Percentiles rank a stretch among this genome's conserved stretches.
These are phyloP conservation scores for Salarias fasciatus DNA, from an alignment of 2,797 vertebrate species.

Conservation along the genomic window DNA sequence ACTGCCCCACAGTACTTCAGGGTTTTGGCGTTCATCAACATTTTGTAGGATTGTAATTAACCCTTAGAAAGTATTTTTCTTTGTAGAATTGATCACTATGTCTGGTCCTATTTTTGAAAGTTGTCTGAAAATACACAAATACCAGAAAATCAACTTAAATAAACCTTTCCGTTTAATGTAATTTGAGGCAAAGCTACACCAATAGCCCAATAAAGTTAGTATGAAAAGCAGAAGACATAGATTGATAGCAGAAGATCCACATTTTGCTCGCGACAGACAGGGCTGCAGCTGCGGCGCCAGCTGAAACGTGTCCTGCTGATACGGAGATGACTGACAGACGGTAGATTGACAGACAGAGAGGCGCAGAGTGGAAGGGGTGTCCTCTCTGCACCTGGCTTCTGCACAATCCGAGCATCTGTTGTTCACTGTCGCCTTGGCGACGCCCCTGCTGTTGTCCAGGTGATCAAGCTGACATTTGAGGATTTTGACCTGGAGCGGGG, in stretches of 20 bases:
- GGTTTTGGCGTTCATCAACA: constrained; percentile 36
- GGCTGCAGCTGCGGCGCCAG: not conserved
- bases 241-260: not conserved
- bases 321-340: constrained; percentile 14
- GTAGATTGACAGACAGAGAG: constrained; percentile 30
- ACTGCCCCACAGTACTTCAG: constrained; percentile 6
- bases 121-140: too few relatives aligned
- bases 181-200: too few relatives aligned
- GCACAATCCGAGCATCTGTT: constrained; percentile 43
- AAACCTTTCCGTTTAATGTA: too few relatives aligned
- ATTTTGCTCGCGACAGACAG: not conserved
- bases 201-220: too few relatives aligned
- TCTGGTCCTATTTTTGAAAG: too few relatives aligned
- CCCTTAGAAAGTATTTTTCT: constrained; percentile 19
- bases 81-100: constrained; percentile 2
- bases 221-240: not conserved
- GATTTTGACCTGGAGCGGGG: constrained; percentile 98
- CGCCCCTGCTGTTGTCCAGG: constrained; percentile 78
- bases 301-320: constrained; percentile 13
- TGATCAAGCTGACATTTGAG: constrained; percentile 98
- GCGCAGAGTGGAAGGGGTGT: constrained; percentile 56
- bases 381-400: constrained; percentile 42
- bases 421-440: constrained; percentile 33
- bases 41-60: constrained; percentile 28
- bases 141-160: too few relatives aligned